Base-by-base conservation (phyloP, 2,113 vertebrate species). In the Nyctibius bracteatus region DNA sequence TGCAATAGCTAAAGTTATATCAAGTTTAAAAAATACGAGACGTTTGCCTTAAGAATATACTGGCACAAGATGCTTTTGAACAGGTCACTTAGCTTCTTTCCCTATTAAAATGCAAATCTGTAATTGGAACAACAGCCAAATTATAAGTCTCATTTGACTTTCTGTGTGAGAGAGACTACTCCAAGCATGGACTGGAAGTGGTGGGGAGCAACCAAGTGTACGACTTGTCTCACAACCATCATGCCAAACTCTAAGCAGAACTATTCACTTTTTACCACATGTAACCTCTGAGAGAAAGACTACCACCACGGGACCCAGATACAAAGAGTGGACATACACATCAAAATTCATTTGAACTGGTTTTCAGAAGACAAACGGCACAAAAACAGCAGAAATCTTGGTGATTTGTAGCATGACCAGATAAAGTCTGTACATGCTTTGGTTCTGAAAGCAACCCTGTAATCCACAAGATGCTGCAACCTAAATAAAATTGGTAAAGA, bases 161-260 rank as follows among this genome's bases (percentile, higher is more conserved):
- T 51, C 31, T 17, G 24, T 33, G 11, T 21, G 20, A 24, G 23
- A 87, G 61, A 83, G 9, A 70, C 18, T 39, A 27, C 18, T 84
- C 27, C 51, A 52, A 51, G 44, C 0, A 0, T 21, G 31, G 46
- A 27, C 30, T 12, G 28, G 65, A 88, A 15, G 13, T 22, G n/a
- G 14, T 14, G 19, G 35, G 21, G 47, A 81, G 13, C 52, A 75
- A 58, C 28, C n/a, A 35, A 59, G 30, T 4, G 16, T 18, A 67
- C 17, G 39, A 51, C 8, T 1, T 41, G 37, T 25, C 41, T 49
- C 72, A 19, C n/a, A 81, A 33, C 5, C 5, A 12, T 15, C 71
- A 70, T 14, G 30, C 44, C 46, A 71, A n/a, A 52, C 24, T 33
- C 24, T 24, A 39, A 7, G 14, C 33, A 80, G 18, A 80, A 17